Base-by-base conservation (phyloP, 2,797 vertebrate genomes). In the Enteromius trimaculatus region DNA sequence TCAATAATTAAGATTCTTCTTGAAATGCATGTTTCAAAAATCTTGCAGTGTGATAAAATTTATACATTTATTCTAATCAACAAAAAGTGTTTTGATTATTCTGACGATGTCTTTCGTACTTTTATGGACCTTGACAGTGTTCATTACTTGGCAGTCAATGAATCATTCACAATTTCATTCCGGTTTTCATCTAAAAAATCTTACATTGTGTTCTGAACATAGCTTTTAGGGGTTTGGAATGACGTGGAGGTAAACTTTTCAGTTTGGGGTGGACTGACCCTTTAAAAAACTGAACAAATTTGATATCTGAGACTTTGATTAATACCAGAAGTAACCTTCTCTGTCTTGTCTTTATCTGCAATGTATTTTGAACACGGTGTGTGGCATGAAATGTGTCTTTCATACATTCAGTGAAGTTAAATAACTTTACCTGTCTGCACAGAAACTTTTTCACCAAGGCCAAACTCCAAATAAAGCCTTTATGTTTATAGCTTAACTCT, bases 401-500 rank as follows among this genome's bases (percentile, higher is more conserved):
- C 37, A 16, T 39, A 39, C 34, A n/a, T 80, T 53, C 39, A 55
- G 47, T 74, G 29, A 81, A 51, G 42, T 26, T 26, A 16, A 74
- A 31, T 26, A 74, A 81, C 80, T 81, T 81, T 81, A 49, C 47
- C 1, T 0, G 10, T 29, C 37, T 11, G 58, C 31, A 42, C 13
- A 53, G n/a, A 65, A 82, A 77, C 81, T 77, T 82, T 39, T 68
- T 58, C 17, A 44, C 10, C 62, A 69, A 82, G 49, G 23, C 62
- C 72, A 44, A 26, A 29, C 49, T 66, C 16, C 53, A 68, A 47
- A 77, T 69, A 19, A 70, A 39, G 55, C 14, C 69, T 17, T 14
- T 26, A 29, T 83, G 75, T 88, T 87, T 87, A 71, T 84, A 78
- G 79, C 53, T 82, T 81, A 31, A 81, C 29, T 58, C 29, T 34